Percentiles rank a stretch among this genome's conserved stretches.
Evolutionary conservation across 2,888 invertebrate species (phyloP).

Genomic region (Diarsia mendica): DNA sequence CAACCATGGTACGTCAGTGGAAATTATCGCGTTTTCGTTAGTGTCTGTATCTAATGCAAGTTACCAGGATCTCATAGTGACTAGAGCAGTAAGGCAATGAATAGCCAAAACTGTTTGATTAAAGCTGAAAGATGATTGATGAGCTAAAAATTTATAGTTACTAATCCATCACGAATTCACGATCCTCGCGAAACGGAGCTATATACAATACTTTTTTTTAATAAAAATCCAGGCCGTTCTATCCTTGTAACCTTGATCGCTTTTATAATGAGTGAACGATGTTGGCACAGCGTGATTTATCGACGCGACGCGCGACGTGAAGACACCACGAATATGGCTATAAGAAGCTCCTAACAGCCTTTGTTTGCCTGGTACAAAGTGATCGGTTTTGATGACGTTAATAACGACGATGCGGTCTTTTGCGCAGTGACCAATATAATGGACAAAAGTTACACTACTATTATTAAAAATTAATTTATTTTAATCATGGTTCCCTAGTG

Average conservation of each 20-base stretch:
- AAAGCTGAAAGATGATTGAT: slow-evolving; percentile 38
- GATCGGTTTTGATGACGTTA: slow-evolving; percentile 20
- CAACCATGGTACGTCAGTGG: not conserved
- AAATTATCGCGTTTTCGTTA: not conserved
- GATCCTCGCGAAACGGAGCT: slow-evolving; percentile 8
- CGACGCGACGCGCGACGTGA: slow-evolving; percentile 41
- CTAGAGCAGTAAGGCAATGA: slow-evolving; percentile 11
- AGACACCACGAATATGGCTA: slow-evolving; percentile 34
- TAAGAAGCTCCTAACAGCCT: slow-evolving; percentile 28
- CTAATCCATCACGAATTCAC: slow-evolving; percentile 30
- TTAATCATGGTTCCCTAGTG: not conserved
- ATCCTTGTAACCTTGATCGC: slow-evolving; percentile 38
- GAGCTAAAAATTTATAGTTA: slow-evolving; percentile 25
- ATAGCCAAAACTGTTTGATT: slow-evolving; percentile 25
- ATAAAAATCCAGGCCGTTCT: slow-evolving; percentile 29
- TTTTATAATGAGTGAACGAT: slow-evolving; percentile 55
- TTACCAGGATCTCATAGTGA: slow-evolving; percentile 17
- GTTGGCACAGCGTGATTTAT: slow-evolving; percentile 61
- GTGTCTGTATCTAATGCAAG: not conserved
- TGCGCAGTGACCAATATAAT: not conserved
- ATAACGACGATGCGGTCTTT: not conserved
- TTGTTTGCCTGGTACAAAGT: slow-evolving; percentile 51
- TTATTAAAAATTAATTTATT: too few relatives aligned
- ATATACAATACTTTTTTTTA: slow-evolving; percentile 25
- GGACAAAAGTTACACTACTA: not conserved